Conservation (phyloP, 2,888 invertebrate species). For the Metellina segmentata region DNA sequence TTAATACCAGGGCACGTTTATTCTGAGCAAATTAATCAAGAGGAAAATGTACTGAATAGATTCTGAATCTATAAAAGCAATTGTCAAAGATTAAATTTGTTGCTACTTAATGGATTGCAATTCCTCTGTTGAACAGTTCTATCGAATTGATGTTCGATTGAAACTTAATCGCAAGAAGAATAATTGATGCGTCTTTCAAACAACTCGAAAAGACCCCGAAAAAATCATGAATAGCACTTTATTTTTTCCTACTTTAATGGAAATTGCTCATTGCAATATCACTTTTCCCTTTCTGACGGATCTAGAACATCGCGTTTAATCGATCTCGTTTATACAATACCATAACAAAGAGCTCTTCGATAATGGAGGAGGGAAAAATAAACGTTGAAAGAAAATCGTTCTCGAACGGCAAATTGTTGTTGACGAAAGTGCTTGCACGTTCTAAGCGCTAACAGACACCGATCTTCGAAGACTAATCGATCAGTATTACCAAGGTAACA, state of each 20-base stretch:
- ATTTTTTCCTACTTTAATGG: not conserved
- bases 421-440: slow-evolving; percentile 22
- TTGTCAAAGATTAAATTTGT: not conserved
- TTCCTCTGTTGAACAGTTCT: too few relatives aligned
- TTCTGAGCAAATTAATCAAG: too few relatives aligned
- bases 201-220: not conserved
- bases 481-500: slow-evolving; percentile 73
- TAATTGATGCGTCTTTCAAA: not conserved
- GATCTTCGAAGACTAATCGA: slow-evolving; percentile 68
- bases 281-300: not conserved
- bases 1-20: too few relatives aligned
- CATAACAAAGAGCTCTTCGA: slow-evolving; percentile 25
- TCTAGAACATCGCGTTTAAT: slow-evolving; percentile 14
- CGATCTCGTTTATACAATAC: slow-evolving; percentile 1
- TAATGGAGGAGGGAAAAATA: slow-evolving; percentile 17
- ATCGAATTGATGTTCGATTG: not conserved
- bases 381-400: slow-evolving; percentile 19
- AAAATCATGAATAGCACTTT: not conserved
- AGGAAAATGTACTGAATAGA: too few relatives aligned
- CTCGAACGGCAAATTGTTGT: slow-evolving; percentile 53
- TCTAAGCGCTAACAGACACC: slow-evolving; percentile 68
- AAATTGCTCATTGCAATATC: not conserved
- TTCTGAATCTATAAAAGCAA: not conserved
- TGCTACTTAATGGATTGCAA: not conserved
- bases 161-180: not conserved